Base-by-base conservation (phyloP, 2,888 invertebrate genomes). In the Sepioteuthis lessoniana region DNA sequence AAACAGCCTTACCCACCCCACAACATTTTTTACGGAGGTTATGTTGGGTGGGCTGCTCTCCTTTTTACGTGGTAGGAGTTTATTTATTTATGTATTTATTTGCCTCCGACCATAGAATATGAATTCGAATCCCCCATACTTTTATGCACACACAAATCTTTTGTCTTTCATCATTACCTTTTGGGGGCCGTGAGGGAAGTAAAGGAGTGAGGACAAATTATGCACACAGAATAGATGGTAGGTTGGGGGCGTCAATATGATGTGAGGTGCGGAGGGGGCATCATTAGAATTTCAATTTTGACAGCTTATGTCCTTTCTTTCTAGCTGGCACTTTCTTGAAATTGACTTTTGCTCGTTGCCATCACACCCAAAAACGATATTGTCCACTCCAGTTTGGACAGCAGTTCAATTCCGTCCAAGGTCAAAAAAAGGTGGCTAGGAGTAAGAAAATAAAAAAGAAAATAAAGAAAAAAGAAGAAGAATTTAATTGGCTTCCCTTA, bases 201-300 rank as follows among this genome's bases (percentile, higher is more conserved):
- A 76, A 13, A 16, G 0, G n/a, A n/a, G 76, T 76, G 10, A 76
- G n/a, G n/a, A 76, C n/a, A 76, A 35, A 76, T 1, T n/a, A 76
- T 76, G 19, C 76, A 76, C n/a, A 76, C n/a, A 76, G 3, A 76
- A 16, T n/a, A n/a, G n/a, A n/a, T n/a, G n/a, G n/a, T 8, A 13
- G n/a, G 55, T 50, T 13, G 21, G 21, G 25, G 25, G 55, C 21
- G 21, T 21, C 10, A n/a, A n/a, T 16, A n/a, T 76, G n/a, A 2
- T 2, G 10, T 16, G 76, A 13, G 1, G 76, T 42, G n/a, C 0
- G 35, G 76, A 16, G 76, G n/a, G 13, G 13, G n/a, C 19, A 76
- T 76, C 76, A n/a, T 76, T 35, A n/a, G n/a, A 76, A 76, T 76
- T 76, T 35, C n/a, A 76, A 76, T 76, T 76, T 76, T 76, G 76